Conservation (phyloP, 2,113 vertebrate genomes). For the Gallinago jamesoni region DNA sequence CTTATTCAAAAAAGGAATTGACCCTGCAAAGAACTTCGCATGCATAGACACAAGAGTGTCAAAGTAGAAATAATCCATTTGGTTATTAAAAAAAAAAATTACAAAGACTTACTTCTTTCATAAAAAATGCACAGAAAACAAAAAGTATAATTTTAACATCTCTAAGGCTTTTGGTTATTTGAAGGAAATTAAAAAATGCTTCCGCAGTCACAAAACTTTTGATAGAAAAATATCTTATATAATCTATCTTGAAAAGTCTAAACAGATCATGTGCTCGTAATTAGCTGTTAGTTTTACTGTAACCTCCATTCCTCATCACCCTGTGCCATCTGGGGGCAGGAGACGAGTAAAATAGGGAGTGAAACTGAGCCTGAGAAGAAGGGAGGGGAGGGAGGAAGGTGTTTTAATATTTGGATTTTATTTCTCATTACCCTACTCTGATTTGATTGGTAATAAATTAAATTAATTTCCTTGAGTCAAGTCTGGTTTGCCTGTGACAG, state of each 20-base stretch:
- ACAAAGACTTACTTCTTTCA: conserved; percentile 31
- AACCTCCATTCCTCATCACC: too few relatives aligned
- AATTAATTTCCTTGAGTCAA: not conserved
- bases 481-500: not conserved
- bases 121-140: conserved; percentile 62
- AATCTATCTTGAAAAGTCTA: not conserved
- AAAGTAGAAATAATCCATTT: not conserved
- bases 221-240: not conserved
- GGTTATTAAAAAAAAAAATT: not conserved
- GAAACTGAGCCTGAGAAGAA: too few relatives aligned
- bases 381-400: too few relatives aligned
- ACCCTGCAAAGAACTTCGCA: not conserved
- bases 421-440: not conserved
- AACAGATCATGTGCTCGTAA: not conserved
- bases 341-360: too few relatives aligned
- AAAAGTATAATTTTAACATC: conserved; percentile 62
- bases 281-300: not conserved
- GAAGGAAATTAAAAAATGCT: conserved; percentile 59
- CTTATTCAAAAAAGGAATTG: not conserved
- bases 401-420: not conserved
- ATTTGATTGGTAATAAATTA: not conserved
- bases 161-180: not conserved
- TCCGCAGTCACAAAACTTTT: conserved; percentile 59
- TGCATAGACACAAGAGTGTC: not conserved
- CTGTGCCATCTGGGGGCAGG: too few relatives aligned